Percentiles rank a stretch among this genome's conserved stretches.
These are phyloP conservation scores for Drosophila nigricruria DNA, from an alignment of 2,888 invertebrate species.

Conservation along the genomic window DNA sequence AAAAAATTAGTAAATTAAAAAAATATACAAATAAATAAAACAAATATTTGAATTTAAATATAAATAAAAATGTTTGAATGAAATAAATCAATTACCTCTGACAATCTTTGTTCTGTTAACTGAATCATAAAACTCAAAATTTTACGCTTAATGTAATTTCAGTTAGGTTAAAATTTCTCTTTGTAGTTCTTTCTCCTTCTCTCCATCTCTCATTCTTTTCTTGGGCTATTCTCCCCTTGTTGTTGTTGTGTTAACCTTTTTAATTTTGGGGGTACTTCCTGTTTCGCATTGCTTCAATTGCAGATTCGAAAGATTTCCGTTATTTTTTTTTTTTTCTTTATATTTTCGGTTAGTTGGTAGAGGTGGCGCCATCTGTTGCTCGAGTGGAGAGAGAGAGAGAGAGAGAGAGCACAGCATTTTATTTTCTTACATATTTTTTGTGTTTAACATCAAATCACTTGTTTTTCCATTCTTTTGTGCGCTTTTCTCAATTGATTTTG, in stretches of 20 bases:
- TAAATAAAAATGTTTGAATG: no score
- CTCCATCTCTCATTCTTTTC: background rate
- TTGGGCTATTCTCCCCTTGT: conserved; percentile 11
- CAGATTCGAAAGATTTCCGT: conserved; percentile 31
- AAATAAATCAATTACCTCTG: background rate
- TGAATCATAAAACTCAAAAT: conserved; percentile 22
- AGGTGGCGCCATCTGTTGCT: conserved; percentile 58
- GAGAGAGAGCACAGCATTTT: background rate
- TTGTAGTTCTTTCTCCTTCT: background rate
- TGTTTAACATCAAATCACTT: background rate
- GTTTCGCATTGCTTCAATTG: conserved; percentile 31
- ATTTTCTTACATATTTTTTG: conserved; percentile 11
- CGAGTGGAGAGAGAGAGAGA: background rate
- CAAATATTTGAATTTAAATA: no score
- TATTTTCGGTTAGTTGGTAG: background rate
- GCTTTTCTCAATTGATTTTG: conserved; percentile 21
- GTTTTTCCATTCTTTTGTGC: background rate
- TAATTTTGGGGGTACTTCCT: conserved; percentile 35
- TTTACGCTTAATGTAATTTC: conserved; percentile 51
- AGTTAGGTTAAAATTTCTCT: conserved; percentile 2
- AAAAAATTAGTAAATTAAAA: no score
- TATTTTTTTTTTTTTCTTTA: background rate
- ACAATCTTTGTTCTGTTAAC: background rate
- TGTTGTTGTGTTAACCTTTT: conserved; percentile 42
- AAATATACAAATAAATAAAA: no score